These are phyloP conservation scores for Osmoderma eremita DNA, from an alignment of 2,888 invertebrate genomes.

Conservation along the genomic window DNA sequence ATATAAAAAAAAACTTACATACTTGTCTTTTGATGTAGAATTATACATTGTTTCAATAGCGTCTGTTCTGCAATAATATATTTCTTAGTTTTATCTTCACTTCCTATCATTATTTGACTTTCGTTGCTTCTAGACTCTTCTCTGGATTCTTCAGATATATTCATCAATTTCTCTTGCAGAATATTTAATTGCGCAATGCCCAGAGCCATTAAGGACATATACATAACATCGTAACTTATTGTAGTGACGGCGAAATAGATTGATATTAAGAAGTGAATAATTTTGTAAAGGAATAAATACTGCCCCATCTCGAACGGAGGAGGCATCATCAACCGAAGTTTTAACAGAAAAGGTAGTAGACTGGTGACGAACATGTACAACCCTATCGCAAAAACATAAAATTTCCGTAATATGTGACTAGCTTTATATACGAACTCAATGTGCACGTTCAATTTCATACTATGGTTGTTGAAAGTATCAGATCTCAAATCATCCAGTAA, in stretches of 20 bases:
- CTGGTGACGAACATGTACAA: neutral
- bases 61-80: no score
- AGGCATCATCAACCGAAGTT: slow-evolving; percentile 3
- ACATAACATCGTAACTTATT: neutral
- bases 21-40: neutral
- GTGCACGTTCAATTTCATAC: slow-evolving; percentile 6
- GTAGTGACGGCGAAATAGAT: neutral
- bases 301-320: slow-evolving; percentile 9
- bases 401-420: neutral
- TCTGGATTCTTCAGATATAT: slow-evolving; percentile 3
- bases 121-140: neutral
- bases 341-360: neutral
- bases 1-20: neutral
- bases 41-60: neutral
- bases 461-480: slow-evolving; percentile 1
- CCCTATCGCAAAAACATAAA: neutral
- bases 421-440: neutral
- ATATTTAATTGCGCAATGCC: slow-evolving; percentile 10
- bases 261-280: neutral
- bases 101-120: neutral
- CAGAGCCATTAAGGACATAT: neutral
- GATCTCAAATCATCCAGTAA: neutral
- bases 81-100: no score
- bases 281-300: neutral
- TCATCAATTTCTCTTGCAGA: neutral